Base-by-base conservation (phyloP, 2,888 invertebrate species). In the Meganola albula region DNA sequence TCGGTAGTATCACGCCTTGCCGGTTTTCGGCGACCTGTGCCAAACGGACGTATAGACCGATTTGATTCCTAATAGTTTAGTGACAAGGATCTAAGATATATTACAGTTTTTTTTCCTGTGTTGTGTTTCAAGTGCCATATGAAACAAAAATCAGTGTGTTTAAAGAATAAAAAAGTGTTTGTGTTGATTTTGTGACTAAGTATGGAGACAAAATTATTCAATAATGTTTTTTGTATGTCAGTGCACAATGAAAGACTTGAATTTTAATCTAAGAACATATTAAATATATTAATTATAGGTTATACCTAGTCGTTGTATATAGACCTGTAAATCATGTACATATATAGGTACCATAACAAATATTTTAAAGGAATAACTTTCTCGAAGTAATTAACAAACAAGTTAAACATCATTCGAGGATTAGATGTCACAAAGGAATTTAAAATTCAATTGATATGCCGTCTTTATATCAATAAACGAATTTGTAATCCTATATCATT, bases 1-100 rank as follows among this genome's bases (percentile, higher is more conserved):
- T 16, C 82, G 85, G 84, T 85, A 85, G 85, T 85, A 84, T 78
- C 77, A 75, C 72, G 84, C 83, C 63, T 60, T 83, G 83, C 84
- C 84, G 83, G 68, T 62, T 60, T 83, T 85, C 85, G 85, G 83
- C 72, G 82, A 84, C 55, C 59, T 85, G 85, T 85, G 85, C 85
- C 85, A 85, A 85, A 85, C 85, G 63, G 85, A 85, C 74, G 85
- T 85, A 62, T 85, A 77, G 66, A 76, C 68, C 59, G 59, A 58
- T 45, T 44, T 46, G 20, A 54, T 48, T 52, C 53, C 56, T 58
- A 56, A 37, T 68, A 75, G 71, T 74, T 68, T 64, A 69, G 68
- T 70, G 63, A 56, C 40, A n/a, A n/a, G 53, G 55, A 54, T 60
- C 44, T 45, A 39, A 53, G 39, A 60, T 37, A 62, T 54, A 72